Conservation (phyloP, 2,888 invertebrate genomes). For the Dynastes maya region DNA sequence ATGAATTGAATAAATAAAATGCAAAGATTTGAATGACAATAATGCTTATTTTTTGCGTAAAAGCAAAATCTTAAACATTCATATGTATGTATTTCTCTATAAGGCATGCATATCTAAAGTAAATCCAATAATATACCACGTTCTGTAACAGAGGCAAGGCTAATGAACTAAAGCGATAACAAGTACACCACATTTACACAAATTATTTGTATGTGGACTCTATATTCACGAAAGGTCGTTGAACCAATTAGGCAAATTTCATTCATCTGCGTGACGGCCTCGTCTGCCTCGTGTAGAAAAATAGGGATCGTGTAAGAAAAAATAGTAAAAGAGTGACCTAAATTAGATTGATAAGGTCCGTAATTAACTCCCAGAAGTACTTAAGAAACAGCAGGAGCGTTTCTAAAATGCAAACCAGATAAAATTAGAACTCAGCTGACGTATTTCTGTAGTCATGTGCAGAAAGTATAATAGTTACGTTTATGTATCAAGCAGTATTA, state of each 20-base stretch:
- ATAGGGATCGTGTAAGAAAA: background rate
- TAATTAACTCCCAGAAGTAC: slow-evolving; percentile 11
- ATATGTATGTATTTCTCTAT: no score
- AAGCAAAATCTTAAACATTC: no score
- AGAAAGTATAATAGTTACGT: background rate
- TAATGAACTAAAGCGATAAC: slow-evolving; percentile 39
- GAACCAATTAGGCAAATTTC: slow-evolving; percentile 46
- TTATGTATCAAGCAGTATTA: no score
- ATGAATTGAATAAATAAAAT: no score
- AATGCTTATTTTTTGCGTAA: no score
- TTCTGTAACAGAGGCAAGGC: slow-evolving; percentile 22
- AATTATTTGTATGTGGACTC: slow-evolving; percentile 37
- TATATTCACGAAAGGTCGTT: slow-evolving; percentile 29
- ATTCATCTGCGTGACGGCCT: slow-evolving; percentile 37
- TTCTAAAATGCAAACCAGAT: background rate
- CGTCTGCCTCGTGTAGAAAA: slow-evolving; percentile 38
- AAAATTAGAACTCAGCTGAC: background rate
- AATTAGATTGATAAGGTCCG: slow-evolving; percentile 19
- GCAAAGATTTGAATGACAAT: no score
- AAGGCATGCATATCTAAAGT: background rate
- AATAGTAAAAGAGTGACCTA: slow-evolving; percentile 31
- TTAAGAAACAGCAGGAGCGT: background rate
- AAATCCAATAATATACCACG: slow-evolving; percentile 2
- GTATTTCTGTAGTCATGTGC: background rate
- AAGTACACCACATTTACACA: slow-evolving; percentile 40